phyloP scores from a whole-genome alignment of 1,140 invertebrate species.

The Monochamus saltuarius region DNA sequence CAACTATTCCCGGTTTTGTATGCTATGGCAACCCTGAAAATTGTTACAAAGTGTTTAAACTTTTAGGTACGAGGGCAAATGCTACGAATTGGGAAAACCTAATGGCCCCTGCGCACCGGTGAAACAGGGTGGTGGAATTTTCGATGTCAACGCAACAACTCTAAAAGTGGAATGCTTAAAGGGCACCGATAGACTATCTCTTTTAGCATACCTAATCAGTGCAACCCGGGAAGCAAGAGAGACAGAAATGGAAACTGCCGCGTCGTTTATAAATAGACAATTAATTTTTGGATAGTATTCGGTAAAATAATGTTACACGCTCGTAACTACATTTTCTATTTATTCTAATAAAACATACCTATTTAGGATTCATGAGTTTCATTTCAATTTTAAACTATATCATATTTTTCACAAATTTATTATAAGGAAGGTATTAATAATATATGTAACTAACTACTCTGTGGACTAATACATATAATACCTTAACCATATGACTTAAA shows the following conservation, averaged over 20 bases:
- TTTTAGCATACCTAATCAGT: slow-evolving; percentile 29
- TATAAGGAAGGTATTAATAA: too few relatives aligned
- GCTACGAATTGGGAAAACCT: slow-evolving; percentile 33
- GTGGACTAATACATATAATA: too few relatives aligned
- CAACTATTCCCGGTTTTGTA: too few relatives aligned
- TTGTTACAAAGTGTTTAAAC: neutral
- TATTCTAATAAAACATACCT: neutral
- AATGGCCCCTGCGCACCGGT: slow-evolving; percentile 36
- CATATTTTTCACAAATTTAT: too few relatives aligned
- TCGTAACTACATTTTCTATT: neutral
- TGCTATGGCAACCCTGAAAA: too few relatives aligned
- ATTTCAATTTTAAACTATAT: too few relatives aligned
- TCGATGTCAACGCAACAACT: slow-evolving; percentile 40
- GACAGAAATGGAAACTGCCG: slow-evolving; percentile 28
- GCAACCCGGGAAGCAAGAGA: slow-evolving; percentile 33
- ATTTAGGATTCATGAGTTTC: too few relatives aligned
- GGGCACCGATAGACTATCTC: slow-evolving; percentile 32
- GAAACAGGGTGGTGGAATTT: slow-evolving; percentile 37
- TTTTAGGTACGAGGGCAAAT: slow-evolving; percentile 30
- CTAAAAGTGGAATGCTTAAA: slow-evolving; percentile 36
- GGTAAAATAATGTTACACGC: neutral
- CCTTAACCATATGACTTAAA: too few relatives aligned
- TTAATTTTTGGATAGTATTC: neutral
- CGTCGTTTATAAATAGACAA: slow-evolving; percentile 12
- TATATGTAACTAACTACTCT: too few relatives aligned